Evolutionary conservation across 92 coral and sea anemone genomes (phyloP).

Genomic region (Metridium senile): DNA sequence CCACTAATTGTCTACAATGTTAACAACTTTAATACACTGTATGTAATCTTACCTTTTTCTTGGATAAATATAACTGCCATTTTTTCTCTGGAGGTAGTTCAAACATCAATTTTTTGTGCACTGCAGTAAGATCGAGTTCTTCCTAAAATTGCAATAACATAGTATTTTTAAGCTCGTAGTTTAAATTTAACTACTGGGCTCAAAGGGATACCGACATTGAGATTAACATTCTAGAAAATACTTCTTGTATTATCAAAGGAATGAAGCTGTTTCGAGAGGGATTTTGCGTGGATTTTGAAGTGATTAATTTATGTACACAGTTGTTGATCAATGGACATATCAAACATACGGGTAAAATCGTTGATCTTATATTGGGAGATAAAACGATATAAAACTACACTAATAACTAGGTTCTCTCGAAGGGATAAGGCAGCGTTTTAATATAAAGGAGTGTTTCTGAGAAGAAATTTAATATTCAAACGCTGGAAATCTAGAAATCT

Average conservation of each 20-base stretch:
- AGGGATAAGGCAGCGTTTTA: not conserved
- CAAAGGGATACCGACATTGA: not conserved
- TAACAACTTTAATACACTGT: too few species aligned
- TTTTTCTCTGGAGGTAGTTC: conserved; percentile 97
- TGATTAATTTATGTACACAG: conserved; percentile 1
- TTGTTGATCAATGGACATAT: conserved; percentile 5
- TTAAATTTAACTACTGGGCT: not conserved
- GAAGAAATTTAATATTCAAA: conserved; percentile 23
- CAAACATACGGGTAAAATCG: not conserved
- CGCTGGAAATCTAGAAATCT: conserved; percentile 1
- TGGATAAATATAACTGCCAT: conserved; percentile 97
- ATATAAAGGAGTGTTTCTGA: conserved; percentile 2
- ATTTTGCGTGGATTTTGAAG: not conserved
- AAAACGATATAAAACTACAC: not conserved
- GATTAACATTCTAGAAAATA: not conserved
- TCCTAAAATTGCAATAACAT: conserved; percentile 60
- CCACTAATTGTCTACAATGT: too few species aligned
- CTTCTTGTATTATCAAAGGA: not conserved
- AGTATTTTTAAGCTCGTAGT: not conserved
- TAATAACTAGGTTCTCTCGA: not conserved
- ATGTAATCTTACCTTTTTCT: conserved; percentile 99
- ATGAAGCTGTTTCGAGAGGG: not conserved
- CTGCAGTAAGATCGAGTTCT: conserved; percentile 97
- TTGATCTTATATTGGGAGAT: not conserved
- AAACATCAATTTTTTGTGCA: conserved; percentile 95